phyloP scores from a whole-genome alignment of 2,797 vertebrate genomes.

The Choloepus didactylus region DNA sequence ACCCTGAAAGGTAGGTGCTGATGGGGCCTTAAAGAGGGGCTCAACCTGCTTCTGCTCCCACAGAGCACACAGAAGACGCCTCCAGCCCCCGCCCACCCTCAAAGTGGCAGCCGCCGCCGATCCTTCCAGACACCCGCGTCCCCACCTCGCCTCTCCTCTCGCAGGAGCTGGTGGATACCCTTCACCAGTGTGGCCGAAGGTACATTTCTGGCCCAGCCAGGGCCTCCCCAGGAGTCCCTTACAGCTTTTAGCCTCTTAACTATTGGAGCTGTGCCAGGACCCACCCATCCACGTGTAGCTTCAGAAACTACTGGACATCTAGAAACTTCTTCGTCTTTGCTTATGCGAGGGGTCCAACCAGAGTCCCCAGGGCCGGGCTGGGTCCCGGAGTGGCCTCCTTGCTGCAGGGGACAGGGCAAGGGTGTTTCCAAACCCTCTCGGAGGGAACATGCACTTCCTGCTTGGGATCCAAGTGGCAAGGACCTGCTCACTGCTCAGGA shows the following conservation, averaged over 20 bases:
- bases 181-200: background rate
- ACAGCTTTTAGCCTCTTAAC: fast-evolving
- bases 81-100: background rate
- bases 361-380: background rate
- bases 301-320: background rate
- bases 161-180: background rate
- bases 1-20: background rate
- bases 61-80: background rate
- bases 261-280: background rate
- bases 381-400: background rate
- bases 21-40: background rate
- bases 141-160: background rate
- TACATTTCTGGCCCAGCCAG: fast-evolving
- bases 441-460: background rate
- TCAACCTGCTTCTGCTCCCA: background rate
- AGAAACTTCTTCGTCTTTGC: background rate
- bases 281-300: background rate
- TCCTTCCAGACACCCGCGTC: background rate
- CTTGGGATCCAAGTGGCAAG: background rate
- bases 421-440: background rate
- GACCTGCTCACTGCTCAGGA: background rate
- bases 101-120: background rate
- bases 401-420: background rate
- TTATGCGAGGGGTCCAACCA: background rate
- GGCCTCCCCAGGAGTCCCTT: background rate